A percentile compares a stretch with the other conserved stretches of the same genome.
Conservation (phyloP, 2,797 vertebrate genomes). For the Meda fulgida region DNA sequence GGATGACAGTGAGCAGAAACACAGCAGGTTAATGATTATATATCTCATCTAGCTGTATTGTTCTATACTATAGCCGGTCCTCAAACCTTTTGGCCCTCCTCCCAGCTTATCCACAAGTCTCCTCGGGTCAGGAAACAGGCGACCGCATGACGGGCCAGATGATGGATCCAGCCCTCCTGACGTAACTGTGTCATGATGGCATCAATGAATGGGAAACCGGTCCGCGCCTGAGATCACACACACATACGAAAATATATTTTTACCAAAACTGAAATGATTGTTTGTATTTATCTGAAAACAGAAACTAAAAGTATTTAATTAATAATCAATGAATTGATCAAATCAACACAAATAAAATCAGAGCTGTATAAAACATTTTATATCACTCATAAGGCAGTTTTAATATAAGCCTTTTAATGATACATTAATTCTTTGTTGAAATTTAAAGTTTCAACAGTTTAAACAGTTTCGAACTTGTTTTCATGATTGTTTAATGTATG, state of each 20-base stretch:
- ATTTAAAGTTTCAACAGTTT: too few relatives aligned
- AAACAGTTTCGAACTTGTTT: background rate
- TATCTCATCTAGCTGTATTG: background rate
- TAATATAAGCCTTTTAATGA: background rate
- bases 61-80: background rate
- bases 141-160: slow-evolving; percentile 77
- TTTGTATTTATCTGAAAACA: background rate
- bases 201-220: slow-evolving; percentile 79
- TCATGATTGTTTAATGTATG: background rate
- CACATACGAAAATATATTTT: too few relatives aligned
- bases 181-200: slow-evolving; percentile 82
- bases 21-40: background rate
- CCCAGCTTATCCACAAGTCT: slow-evolving; percentile 82
- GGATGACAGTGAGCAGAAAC: background rate
- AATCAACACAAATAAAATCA: background rate
- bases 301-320: background rate
- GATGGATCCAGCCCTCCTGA: slow-evolving; percentile 81
- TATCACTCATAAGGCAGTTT: background rate
- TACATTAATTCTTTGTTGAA: background rate
- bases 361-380: background rate
- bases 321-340: background rate
- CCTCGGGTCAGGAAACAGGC: slow-evolving; percentile 80
- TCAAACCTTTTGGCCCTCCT: slow-evolving; percentile 78
- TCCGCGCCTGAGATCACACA: slow-evolving; percentile 69
- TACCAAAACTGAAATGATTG: background rate